These are phyloP conservation scores for Opisthograptis luteolata DNA, from an alignment of 2,888 invertebrate species.

Conservation along the genomic window DNA sequence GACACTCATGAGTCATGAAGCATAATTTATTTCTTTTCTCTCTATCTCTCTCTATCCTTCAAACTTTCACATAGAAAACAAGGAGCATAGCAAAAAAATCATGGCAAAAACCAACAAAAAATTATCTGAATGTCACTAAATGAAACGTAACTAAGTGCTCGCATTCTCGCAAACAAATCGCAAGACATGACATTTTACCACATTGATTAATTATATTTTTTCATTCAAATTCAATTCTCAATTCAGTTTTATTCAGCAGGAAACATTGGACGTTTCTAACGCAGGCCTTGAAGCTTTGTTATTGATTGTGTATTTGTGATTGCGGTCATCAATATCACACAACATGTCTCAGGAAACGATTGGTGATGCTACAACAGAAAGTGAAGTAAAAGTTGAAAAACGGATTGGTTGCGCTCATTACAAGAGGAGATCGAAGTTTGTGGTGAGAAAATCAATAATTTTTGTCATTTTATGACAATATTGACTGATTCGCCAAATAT, in stretches of 20 bases:
- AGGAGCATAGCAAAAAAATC: no score
- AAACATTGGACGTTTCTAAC: background rate
- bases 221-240: background rate
- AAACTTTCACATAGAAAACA: no score
- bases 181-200: no score
- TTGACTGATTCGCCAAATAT: no score
- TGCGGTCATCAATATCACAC: slow-evolving; percentile 13
- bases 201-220: background rate
- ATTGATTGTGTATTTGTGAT: slow-evolving; percentile 30
- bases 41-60: no score
- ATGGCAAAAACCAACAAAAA: no score
- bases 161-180: no score
- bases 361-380: slow-evolving; percentile 46
- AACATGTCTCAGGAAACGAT: slow-evolving; percentile 65
- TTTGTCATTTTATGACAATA: no score
- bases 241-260: background rate
- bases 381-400: slow-evolving; percentile 66
- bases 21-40: no score
- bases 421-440: slow-evolving; percentile 93
- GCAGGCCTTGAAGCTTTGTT: slow-evolving; percentile 37
- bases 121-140: no score
- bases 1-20: no score
- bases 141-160: no score
- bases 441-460: slow-evolving; percentile 83
- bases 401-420: slow-evolving; percentile 92